Base-by-base conservation (phyloP, 1,140 invertebrate genomes). In the Bicyclus anynana region DNA sequence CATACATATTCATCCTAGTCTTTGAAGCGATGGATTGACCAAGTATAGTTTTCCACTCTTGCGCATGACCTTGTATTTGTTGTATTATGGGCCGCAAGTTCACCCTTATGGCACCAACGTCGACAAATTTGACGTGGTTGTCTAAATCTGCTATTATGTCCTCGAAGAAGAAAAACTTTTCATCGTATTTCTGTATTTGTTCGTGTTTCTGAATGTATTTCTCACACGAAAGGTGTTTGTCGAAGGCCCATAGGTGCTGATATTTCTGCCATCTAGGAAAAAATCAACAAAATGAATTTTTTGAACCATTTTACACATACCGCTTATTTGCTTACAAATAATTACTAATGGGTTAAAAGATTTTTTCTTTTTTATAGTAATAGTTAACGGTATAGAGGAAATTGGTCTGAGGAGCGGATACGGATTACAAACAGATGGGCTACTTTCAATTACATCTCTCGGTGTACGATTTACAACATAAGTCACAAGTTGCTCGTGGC, bases 101-200 rank as follows among this genome's bases (percentile, higher is more conserved):
- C 10, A 96, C 90, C 65, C 93, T 89, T 33, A 95, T 91, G 52
- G 92, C 92, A 5, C 83, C 89, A 17, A 95, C 84, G 68, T 94
- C 91, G 4, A 91, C 83, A 68, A 90, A 91, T 53, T 90, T 80
- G 9, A 87, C 74, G 67, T 92, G 91, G 2, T 91, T 89, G 6
- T 92, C 69, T 26, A 97, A 77, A 61, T 95, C 94, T 2, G 92
- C 87, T n/a, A 95, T 92, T 6, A 96, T 93, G 52, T 93, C 91
- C 67, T 92, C 92, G 78, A 96, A 97, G 84, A 94, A 95, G 70
- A 92, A 92, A 67, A 97, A 94, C 82, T 95, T 95, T 57, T 96
- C 93, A 72, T 97, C 94, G 86, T 94, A 97, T 58, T 93, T 91
- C 16, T 92, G 88, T 3, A 97, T 91, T 10, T 93, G 92, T 2